These are phyloP conservation scores for Oreochromis spilurus DNA, from an alignment of 2,113 vertebrate species.

Conservation along the genomic window DNA sequence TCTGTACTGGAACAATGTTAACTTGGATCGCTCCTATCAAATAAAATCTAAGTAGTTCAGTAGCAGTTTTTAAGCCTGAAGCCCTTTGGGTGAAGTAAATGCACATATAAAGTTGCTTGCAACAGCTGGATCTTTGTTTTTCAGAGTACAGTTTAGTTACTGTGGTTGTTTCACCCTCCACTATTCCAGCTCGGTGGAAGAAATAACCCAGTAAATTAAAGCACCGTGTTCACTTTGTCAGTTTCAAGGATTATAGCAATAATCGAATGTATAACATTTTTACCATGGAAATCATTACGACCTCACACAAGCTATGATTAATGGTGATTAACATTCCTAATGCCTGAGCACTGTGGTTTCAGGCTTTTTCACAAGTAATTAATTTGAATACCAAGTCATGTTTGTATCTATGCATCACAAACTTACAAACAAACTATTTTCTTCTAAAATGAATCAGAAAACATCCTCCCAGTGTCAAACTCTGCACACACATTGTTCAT, in stretches of 20 bases:
- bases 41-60: neutral
- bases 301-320: neutral
- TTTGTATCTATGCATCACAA: neutral
- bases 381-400: neutral
- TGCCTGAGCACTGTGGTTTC: neutral
- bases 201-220: neutral
- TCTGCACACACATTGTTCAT: neutral
- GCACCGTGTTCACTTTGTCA: neutral
- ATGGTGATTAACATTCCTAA: neutral
- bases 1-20: neutral
- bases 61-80: neutral
- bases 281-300: neutral
- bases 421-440: neutral
- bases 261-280: neutral
- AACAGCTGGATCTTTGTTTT: neutral
- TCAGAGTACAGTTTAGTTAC: neutral
- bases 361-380: neutral
- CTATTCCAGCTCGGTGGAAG: neutral
- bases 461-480: neutral
- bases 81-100: too few species aligned
- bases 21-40: neutral
- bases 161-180: neutral
- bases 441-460: neutral
- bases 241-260: neutral
- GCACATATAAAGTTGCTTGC: neutral